Base-by-base conservation (phyloP, 2,113 vertebrate genomes). In the Rhea pennata region DNA sequence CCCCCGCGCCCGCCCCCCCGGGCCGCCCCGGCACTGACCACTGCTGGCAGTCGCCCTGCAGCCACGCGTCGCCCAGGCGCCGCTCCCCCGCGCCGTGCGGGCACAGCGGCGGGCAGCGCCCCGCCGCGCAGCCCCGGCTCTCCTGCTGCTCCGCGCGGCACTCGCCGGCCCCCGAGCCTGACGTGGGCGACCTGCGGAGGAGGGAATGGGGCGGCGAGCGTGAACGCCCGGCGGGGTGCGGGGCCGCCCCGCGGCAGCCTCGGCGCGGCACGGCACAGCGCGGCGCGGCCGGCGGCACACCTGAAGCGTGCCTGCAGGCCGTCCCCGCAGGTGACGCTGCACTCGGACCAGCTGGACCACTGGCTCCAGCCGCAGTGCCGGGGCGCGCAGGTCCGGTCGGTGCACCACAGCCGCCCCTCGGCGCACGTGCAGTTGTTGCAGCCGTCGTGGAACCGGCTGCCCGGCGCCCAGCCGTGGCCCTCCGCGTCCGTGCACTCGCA, bases 321-420 rank as follows among this genome's bases (percentile, higher is more conserved):
- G 3, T 44, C 93, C 26, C 98, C 98, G 70, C 99, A 99, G 20
- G 98, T 98, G 56, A 88, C 81, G 27, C 99, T 99, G 96, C 99
- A 99, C 15, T 91, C 82, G 2, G 98, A 98, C 99, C 99, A 99
- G 48, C 96, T 96, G n/a, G 99, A 99, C 99, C 99, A 99, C 67
- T 86, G 97, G 89, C 99, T 99, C 99, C 99, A 99, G 5, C 50
- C 36, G 24, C 99, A 99, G 74, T 67, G 75, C 16, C 73, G 29
- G 4, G 67, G 64, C 0, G 56, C 88, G 82, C 99, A 99, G 95
- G 93, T 98, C 84, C 84, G 84, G 59, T 98, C 93, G 48, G 96
- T 98, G 98, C 99, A 99, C 75, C 92, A 70, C 4, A 99, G 97
- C 54, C n/a, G 93, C 14, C 98, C 99, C 0, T 97, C 98, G 11